A percentile compares a stretch with the other conserved stretches of the same genome.
phyloP scores from a whole-genome alignment of 2,797 vertebrate species.

The Decapterus maruadsi region DNA sequence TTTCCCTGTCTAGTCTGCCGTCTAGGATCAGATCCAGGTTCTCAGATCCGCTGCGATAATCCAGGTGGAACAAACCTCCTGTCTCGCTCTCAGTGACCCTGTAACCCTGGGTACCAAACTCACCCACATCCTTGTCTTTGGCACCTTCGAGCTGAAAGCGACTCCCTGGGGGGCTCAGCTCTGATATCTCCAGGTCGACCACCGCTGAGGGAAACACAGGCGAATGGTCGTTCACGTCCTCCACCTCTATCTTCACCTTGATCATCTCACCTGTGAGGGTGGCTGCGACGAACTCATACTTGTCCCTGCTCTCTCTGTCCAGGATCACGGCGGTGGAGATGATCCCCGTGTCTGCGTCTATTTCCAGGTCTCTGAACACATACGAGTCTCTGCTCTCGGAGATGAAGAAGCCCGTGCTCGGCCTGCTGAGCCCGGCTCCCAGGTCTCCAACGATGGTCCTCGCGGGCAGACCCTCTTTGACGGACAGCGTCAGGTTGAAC shows the following conservation, averaged over 20 bases:
- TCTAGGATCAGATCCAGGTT: constrained; percentile 87
- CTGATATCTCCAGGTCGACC: constrained; percentile 88
- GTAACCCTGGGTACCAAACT: constrained; percentile 90
- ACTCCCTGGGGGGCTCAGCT: constrained; percentile 88
- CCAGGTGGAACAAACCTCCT: constrained; percentile 77
- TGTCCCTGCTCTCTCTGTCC: constrained; percentile 90
- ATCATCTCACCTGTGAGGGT: constrained; percentile 91
- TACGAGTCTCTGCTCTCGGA: constrained; percentile 92
- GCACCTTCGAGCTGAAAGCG: constrained; percentile 90
- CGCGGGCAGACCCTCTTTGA: constrained; percentile 91
- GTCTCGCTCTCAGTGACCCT: constrained; percentile 78
- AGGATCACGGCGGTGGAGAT: constrained; percentile 90
- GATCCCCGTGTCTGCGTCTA: constrained; percentile 91
- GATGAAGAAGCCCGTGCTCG: constrained; percentile 90
- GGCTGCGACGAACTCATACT: constrained; percentile 92
- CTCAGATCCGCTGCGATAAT: constrained; percentile 65
- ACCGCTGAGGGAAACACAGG: constrained; percentile 86
- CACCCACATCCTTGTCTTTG: constrained; percentile 88
- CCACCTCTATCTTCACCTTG: constrained; percentile 88
- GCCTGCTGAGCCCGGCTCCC: constrained; percentile 83
- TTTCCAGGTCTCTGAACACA: constrained; percentile 91
- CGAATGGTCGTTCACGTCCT: constrained; percentile 92
- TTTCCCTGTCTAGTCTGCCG: constrained; percentile 88
- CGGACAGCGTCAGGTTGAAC: constrained; percentile 88
- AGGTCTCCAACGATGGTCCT: constrained; percentile 92